Conservation (phyloP, 2,888 invertebrate species). For the Phalera bucephala region DNA sequence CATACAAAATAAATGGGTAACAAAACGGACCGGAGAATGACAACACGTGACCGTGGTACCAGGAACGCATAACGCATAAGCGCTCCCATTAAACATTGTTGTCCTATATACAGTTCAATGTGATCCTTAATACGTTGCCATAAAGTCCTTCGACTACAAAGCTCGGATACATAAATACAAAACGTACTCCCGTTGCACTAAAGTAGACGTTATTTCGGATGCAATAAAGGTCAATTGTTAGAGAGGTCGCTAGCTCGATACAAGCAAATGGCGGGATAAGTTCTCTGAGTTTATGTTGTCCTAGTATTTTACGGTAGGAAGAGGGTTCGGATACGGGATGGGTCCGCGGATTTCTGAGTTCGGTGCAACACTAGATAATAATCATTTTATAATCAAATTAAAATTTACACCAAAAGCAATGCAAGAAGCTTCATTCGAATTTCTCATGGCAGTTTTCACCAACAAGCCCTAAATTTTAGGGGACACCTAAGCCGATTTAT, state of each 20-base stretch:
- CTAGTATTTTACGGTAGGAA: slow-evolving; percentile 44
- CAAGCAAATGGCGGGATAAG: slow-evolving; percentile 1
- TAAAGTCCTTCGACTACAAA: slow-evolving; percentile 18
- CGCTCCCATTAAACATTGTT: slow-evolving; percentile 3
- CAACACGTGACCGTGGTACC: slow-evolving; percentile 50
- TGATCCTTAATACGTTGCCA: slow-evolving; percentile 3
- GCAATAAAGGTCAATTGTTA: slow-evolving; percentile 3
- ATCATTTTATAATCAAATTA: not conserved
- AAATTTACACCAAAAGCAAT: no score
- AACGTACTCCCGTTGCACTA: not conserved
- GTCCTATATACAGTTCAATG: slow-evolving; percentile 10
- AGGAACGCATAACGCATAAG: slow-evolving; percentile 35
- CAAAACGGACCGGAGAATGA: slow-evolving; percentile 52
- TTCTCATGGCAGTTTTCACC: no score
- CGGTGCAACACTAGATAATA: not conserved
- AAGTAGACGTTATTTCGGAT: slow-evolving; percentile 8
- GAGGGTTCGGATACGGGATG: slow-evolving; percentile 55
- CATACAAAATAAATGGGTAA: no score
- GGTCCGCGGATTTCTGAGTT: slow-evolving; percentile 1
- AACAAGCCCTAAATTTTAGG: no score
- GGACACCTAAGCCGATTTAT: no score
- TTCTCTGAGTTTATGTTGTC: slow-evolving; percentile 32
- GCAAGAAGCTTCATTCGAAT: no score
- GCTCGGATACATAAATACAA: not conserved
- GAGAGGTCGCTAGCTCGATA: not conserved